Evolutionary conservation across 1,140 invertebrate genomes (phyloP), one percentile per base, ranked within the genome.

Genomic region (Oncopodura yosiiana): DNA sequence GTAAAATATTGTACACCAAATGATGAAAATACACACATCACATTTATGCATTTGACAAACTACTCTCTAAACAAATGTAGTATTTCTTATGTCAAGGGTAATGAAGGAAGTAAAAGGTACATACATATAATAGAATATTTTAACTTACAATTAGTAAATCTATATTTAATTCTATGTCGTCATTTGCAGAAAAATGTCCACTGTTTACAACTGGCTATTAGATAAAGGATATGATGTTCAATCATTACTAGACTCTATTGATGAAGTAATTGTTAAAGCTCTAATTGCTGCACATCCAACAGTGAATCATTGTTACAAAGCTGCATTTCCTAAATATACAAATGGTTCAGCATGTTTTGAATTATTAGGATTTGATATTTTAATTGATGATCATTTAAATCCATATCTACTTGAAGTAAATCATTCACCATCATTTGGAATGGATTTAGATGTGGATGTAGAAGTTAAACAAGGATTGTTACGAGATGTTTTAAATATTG

Each of bases 11-110:
- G 79, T 55, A 83, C 88, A 63, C 87, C 88, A 0, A 84, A 77
- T 39, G 73, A 78, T 14, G 77, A 81, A 30, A 94, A 94, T 62
- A 78, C 84, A 2, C 76, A 77, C 1, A 88, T 94, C 68, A 78
- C 91, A 29, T 98, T 83, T 68, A 96, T 96, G 88, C 94, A 98
- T 72, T 74, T 98, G 52, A 98, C 94, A 1, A 98, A 98, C 74
- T 98, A 97, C 68, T 86, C 89, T 0, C 80, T 97, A 1, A 96
- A 98, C 71, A 95, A 94, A 66, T 82, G 87, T 60, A 72, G 68
- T 54, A 53, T 60, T 26, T 58, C 57, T 16, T 63, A 57, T 36
- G 45, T 58, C 29, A 24, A 36, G 1, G 49, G 59, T 0, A 42
- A 36, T 8, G 61, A 54, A 29, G 61, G 61, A 46, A 60, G 50